Evolutionary conservation across 2,113 vertebrate genomes (phyloP).

Genomic region (Ciconia maguari): DNA sequence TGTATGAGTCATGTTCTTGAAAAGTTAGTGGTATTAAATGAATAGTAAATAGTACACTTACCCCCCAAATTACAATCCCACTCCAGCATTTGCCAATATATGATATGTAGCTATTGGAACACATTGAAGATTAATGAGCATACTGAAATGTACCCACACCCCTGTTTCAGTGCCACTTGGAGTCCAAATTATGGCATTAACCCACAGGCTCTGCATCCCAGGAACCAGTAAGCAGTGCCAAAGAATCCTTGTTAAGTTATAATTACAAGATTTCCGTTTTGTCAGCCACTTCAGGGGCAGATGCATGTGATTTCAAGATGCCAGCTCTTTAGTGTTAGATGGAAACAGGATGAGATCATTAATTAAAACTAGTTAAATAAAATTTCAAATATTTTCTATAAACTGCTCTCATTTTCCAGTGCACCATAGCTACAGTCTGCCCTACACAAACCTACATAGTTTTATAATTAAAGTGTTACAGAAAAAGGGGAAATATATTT

Average conservation of each 20-base stretch:
- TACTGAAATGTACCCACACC: not conserved
- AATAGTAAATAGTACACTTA: not conserved
- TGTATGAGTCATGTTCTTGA: not conserved
- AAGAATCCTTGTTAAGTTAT: slow-evolving; percentile 27
- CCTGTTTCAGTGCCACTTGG: not conserved
- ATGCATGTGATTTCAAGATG: not conserved
- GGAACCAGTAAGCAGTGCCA: slow-evolving; percentile 7
- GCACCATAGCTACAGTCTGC: not conserved
- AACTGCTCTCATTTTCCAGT: not conserved
- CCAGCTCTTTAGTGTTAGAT: not conserved
- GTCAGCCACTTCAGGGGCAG: slow-evolving; percentile 17
- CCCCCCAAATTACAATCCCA: not conserved
- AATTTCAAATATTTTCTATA: not conserved
- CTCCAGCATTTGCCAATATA: not conserved
- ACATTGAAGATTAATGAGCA: not conserved
- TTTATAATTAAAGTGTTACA: not conserved
- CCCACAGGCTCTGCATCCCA: not conserved
- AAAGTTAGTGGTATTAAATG: not conserved
- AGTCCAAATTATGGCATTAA: slow-evolving; percentile 30
- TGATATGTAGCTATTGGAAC: not conserved
- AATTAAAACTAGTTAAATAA: slow-evolving; percentile 38
- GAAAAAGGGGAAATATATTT: not conserved
- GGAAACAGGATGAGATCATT: not conserved
- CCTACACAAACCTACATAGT: not conserved
- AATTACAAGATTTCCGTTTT: slow-evolving; percentile 46